These are phyloP conservation scores for Leptarthrus brevirostris DNA, from an alignment of 2,888 invertebrate species.

Conservation along the genomic window DNA sequence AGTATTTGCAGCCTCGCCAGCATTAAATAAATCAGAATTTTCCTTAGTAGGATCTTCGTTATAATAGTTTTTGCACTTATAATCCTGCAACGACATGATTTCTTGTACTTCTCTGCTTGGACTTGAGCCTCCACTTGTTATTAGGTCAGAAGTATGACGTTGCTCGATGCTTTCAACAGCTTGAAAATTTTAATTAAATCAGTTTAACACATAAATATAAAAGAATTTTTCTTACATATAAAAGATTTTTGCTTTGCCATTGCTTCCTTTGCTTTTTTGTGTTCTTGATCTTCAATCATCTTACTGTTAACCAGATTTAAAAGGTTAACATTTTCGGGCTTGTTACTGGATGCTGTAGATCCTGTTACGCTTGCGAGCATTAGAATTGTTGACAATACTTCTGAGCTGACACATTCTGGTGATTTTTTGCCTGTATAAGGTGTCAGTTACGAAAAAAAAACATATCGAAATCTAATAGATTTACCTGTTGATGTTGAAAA, in stretches of 20 bases:
- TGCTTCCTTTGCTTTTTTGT: constrained; percentile 59
- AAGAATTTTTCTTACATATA: constrained; percentile 56
- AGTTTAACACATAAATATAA: neutral
- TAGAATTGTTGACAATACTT: constrained; percentile 65
- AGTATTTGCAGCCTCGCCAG: neutral
- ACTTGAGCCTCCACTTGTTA: constrained; percentile 88
- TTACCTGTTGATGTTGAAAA: constrained; percentile 73
- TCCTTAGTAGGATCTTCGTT: neutral
- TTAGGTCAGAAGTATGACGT: constrained; percentile 60
- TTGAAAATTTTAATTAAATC: neutral
- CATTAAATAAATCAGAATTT: neutral
- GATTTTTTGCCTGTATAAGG: constrained; percentile 58
- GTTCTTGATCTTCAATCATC: constrained; percentile 64
- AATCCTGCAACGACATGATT: constrained; percentile 80
- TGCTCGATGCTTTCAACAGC: constrained; percentile 14
- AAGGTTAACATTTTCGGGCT: constrained; percentile 61
- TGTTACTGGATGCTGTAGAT: constrained; percentile 57
- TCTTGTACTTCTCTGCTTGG: constrained; percentile 91
- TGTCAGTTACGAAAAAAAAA: constrained; percentile 45
- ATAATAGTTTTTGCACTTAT: constrained; percentile 51
- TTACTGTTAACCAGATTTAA: constrained; percentile 65
- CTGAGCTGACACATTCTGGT: constrained; percentile 63
- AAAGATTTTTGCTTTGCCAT: constrained; percentile 62
- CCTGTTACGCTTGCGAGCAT: constrained; percentile 66
- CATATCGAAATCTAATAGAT: neutral